phyloP scores from a whole-genome alignment of 2,113 vertebrate genomes.

The Lepidothrix coronata region DNA sequence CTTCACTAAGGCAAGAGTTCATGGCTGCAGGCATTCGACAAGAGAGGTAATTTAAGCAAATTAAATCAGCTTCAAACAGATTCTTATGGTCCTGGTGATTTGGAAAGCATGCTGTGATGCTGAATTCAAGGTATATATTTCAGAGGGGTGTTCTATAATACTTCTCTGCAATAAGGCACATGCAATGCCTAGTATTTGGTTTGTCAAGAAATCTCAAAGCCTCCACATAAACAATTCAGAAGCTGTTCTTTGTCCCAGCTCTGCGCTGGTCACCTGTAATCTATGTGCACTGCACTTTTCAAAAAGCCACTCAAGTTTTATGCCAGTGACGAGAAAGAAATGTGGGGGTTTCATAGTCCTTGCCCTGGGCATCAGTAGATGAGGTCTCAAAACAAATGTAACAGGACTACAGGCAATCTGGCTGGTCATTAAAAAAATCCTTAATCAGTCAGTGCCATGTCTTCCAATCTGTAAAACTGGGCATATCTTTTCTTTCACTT shows the following conservation, averaged over 20 bases:
- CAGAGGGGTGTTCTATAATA: background rate
- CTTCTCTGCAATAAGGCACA: background rate
- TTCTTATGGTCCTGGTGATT: background rate
- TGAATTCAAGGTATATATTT: slow-evolving; percentile 5
- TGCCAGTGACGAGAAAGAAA: background rate
- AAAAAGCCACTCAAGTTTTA: background rate
- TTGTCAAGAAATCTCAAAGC: background rate
- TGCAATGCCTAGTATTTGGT: background rate
- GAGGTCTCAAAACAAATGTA: background rate
- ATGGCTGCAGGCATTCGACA: background rate
- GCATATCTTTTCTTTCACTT: background rate
- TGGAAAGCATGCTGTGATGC: background rate
- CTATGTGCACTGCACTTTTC: background rate
- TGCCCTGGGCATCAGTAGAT: background rate
- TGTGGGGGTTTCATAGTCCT: background rate
- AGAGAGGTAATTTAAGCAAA: slow-evolving; percentile 41
- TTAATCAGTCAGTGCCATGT: background rate
- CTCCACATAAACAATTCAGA: background rate
- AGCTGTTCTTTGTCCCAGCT: background rate
- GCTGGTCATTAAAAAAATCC: background rate
- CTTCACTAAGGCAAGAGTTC: background rate
- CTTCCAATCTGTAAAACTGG: background rate
- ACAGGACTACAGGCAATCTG: background rate
- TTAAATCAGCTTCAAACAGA: slow-evolving; percentile 25
- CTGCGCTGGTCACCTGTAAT: background rate